Evolutionary conservation across 2,888 invertebrate genomes (phyloP).

Genomic region (Xiphydria camelus): DNA sequence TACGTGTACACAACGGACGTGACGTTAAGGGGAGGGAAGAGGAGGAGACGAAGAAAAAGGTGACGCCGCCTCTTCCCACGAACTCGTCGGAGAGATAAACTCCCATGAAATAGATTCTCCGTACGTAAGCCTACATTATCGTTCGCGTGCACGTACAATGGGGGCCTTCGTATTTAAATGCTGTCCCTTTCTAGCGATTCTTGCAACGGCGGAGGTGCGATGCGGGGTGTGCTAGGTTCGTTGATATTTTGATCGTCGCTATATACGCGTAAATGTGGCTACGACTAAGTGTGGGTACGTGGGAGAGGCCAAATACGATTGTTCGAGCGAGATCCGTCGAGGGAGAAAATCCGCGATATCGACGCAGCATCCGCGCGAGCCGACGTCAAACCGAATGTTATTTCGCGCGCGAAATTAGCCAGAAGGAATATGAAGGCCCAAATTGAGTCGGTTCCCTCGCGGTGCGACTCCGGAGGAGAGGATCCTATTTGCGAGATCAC

Average conservation of each 20-base stretch:
- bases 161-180: background rate
- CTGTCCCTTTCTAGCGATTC: no score
- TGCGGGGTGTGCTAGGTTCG: constrained; percentile 17
- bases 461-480: no score
- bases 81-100: constrained; percentile 37
- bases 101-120: constrained; percentile 37
- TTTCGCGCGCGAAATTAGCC: constrained; percentile 9
- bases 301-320: no score
- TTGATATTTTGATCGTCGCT: constrained; percentile 16
- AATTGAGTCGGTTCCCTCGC: no score
- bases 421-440: no score
- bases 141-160: background rate
- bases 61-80: constrained; percentile 38
- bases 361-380: constrained; percentile 18
- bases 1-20: no score
- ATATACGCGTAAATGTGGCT: constrained; percentile 1
- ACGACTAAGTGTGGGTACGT: constrained; percentile 14
- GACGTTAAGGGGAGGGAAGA: no score
- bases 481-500: constrained; percentile 34
- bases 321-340: no score
- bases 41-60: no score
- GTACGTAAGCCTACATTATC: background rate
- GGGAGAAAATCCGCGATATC: no score
- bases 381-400: constrained; percentile 32
- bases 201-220: background rate